These are phyloP conservation scores for Hyppa rectilinea DNA, from an alignment of 2,888 invertebrate genomes.

Conservation along the genomic window DNA sequence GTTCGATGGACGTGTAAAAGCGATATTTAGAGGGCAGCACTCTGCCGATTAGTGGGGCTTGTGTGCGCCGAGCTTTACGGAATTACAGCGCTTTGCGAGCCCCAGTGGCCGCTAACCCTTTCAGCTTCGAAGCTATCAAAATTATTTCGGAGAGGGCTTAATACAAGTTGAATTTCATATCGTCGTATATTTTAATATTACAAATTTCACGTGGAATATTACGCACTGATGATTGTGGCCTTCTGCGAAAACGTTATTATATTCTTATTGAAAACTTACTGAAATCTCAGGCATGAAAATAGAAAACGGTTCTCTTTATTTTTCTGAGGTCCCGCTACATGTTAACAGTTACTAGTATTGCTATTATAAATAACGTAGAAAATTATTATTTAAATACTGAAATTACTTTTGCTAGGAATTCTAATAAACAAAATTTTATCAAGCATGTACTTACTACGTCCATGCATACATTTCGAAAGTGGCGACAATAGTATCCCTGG, in stretches of 20 bases:
- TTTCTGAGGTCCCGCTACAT: conserved; percentile 4
- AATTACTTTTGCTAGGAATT: background rate
- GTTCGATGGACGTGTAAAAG: conserved; percentile 89
- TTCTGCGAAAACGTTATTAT: conserved; percentile 53
- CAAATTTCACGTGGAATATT: conserved; percentile 67
- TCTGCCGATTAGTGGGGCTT: conserved; percentile 88
- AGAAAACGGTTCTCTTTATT: conserved; percentile 24
- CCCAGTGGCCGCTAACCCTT: conserved; percentile 81
- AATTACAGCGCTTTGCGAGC: conserved; percentile 78
- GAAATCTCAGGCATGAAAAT: conserved; percentile 41
- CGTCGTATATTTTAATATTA: conserved; percentile 73
- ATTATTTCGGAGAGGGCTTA: conserved; percentile 83
- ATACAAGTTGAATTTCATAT: conserved; percentile 75
- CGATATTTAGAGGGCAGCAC: conserved; percentile 89
- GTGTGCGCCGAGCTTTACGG: conserved; percentile 77
- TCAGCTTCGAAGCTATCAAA: conserved; percentile 87
- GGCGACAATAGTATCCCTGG: no score
- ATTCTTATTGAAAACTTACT: conserved; percentile 57
- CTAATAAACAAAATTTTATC: background rate
- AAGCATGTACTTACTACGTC: background rate
- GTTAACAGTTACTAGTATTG: background rate
- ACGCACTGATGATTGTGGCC: conserved; percentile 70
- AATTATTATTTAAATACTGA: background rate
- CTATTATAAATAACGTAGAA: background rate
- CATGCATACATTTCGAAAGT: background rate